Evolutionary conservation across 2,888 invertebrate species (phyloP), one percentile per base, ranked within the genome.

Genomic region (Camptogramma bilineatum): DNA sequence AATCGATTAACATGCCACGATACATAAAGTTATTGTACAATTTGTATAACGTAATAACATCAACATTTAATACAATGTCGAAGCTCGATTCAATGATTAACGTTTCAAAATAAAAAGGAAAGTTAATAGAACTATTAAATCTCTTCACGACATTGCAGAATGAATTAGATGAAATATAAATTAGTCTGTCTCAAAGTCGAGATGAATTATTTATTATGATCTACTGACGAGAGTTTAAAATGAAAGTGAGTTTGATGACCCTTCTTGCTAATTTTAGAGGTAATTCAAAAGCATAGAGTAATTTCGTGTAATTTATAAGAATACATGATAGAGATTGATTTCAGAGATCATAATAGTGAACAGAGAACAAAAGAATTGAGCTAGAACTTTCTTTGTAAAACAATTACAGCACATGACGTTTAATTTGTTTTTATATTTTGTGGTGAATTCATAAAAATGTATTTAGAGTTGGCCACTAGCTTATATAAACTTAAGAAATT

Each of bases 81-180:
- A 46, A 28, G 21, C 54, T 59, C 50, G 21, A 59, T 34, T 24
- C n/a, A 17, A 48, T 55, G 51, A 62, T 57, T 51, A 34, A 47
- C 19, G 52, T 52, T 52, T 47, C 13, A 52, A 55, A 53, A 51
- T 28, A 53, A 56, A 68, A 65, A 59, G 9, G 59, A 68, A 60
- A 69, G 62, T 63, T 56, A 50, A 57, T 57, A 58, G 47, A 66
- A 59, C 62, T 66, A 52, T 67, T 53, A 56, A 62, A 65, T 31
- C 48, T 48, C 31, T 55, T 59, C 59, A 52, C 52, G 66, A 68
- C 31, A 60, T 47, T 51, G 42, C 60, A 64, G 62, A 73, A 71
- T 68, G 53, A 73, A 71, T 68, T 68, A 69, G 64, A 62, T 66
- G 53, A 70, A 68, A 68, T 70, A 69, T 58, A 69, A 73, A 72